Conservation (phyloP, 2,797 vertebrate species). For the Harpagifer antarcticus region DNA sequence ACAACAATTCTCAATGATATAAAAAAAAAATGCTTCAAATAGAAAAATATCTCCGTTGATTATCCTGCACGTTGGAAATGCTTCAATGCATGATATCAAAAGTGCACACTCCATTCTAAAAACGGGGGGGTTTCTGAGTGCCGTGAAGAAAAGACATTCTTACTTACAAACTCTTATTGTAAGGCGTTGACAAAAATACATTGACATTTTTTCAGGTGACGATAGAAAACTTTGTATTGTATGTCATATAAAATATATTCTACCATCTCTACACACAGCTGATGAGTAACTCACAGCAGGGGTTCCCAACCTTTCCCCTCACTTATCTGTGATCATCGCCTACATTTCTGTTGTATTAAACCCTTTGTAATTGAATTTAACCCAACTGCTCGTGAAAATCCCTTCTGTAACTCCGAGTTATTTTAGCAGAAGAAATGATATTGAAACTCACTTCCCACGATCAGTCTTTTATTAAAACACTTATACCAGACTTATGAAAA, state of each 20-base stretch:
- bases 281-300: constrained; percentile 44
- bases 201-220: constrained; percentile 58
- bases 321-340: too few species aligned
- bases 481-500: too few species aligned
- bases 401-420: too few species aligned
- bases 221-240: constrained; percentile 68
- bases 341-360: too few species aligned
- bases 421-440: too few species aligned
- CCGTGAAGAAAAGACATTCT: constrained; percentile 72
- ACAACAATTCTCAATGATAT: constrained; percentile 54
- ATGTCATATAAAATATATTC: constrained; percentile 75
- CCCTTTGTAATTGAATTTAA: too few species aligned
- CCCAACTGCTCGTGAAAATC: too few species aligned
- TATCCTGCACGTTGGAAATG: constrained; percentile 75
- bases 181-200: constrained; percentile 78
- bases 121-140: constrained; percentile 48
- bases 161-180: constrained; percentile 78
- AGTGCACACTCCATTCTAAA: constrained; percentile 75
- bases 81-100: constrained; percentile 77
- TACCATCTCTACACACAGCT: constrained; percentile 69
- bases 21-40: constrained; percentile 66
- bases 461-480: too few species aligned
- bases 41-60: constrained; percentile 86
- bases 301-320: too few species aligned
- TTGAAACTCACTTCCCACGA: too few species aligned